Evolutionary conservation across 2,888 invertebrate genomes (phyloP), one percentile per base, ranked within the genome.

Genomic region (Caenorhabditis macrosperma): DNA sequence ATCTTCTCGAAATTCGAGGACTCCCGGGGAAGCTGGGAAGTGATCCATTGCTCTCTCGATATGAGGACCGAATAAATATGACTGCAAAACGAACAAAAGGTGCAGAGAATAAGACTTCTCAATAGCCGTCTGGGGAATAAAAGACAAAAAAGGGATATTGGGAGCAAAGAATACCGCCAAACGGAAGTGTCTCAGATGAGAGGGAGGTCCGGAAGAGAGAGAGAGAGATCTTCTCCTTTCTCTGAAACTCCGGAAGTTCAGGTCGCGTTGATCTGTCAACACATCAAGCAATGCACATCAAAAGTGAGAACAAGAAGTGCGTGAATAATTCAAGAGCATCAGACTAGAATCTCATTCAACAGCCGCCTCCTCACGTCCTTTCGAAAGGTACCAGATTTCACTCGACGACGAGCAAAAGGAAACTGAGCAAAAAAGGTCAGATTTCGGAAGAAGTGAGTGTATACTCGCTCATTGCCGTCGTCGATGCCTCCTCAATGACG

Each of bases 341-440:
- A 71, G 61, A 71, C 71, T 71, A 71, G 61, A 71, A 61, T 71
- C 71, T 63, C n/a, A n/a, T n/a, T n/a, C n/a, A n/a, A n/a, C n/a
- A n/a, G 35, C 35, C 44, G 12, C 67, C 57, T 44, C 46, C 28
- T 33, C 1, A 10, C 50, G 69, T 28, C 59, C 69, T 60, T 69
- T 69, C n/a, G 12, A 20, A 24, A 57, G 46, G 67, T 67, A 67
- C 55, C 55, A 30, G 44, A 67, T 67, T 67, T 67, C 67, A 44
- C 28, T 22, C 17, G 9, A 30, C 20, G n/a, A 66, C 15, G 24
- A 67, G 50, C 20, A 48, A 59, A 24, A 59, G 48, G 38, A 24
- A 20, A 12, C 10, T 41, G 30, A 38, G 59, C 38, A 64, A 54
- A 46, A 48, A 35, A 48, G 71, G 61, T 71, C 71, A 63, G 71